These are phyloP conservation scores for Myotis vivesi DNA, from an alignment of 2,797 vertebrate species.

Conservation along the genomic window DNA sequence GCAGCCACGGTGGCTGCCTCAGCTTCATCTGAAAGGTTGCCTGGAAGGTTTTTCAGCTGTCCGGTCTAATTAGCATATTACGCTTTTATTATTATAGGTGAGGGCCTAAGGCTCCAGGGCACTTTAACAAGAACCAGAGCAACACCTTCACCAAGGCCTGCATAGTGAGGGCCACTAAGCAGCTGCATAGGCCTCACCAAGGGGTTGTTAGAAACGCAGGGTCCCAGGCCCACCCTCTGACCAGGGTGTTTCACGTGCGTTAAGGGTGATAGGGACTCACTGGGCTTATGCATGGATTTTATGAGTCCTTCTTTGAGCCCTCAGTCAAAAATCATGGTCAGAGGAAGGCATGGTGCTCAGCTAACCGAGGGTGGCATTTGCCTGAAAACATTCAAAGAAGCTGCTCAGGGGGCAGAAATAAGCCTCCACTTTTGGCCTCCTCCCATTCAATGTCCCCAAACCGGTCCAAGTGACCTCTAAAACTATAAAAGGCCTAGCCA, in stretches of 20 bases:
- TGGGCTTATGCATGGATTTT: background rate
- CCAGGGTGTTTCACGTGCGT: accelerated
- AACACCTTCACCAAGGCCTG: background rate
- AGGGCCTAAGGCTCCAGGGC: background rate
- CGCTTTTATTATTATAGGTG: too few species aligned
- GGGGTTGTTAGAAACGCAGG: too few species aligned
- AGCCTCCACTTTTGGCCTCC: background rate
- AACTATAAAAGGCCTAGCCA: background rate
- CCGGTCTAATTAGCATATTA: too few species aligned
- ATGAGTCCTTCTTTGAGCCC: background rate
- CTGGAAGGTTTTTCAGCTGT: too few species aligned
- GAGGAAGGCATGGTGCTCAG: accelerated
- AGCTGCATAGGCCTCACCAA: accelerated
- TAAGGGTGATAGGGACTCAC: background rate
- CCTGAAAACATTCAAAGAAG: background rate
- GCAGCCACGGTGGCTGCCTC: too few species aligned
- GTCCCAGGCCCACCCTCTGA: background rate
- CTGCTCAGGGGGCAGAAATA: background rate
- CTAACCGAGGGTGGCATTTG: too few species aligned
- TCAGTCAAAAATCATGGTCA: background rate
- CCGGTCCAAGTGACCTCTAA: background rate
- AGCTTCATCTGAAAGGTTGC: too few species aligned
- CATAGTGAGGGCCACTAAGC: accelerated
- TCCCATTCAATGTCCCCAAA: background rate
- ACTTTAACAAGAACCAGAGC: background rate